A percentile compares a stretch with the other conserved stretches of the same genome.
Conservation (phyloP, 2,888 invertebrate genomes). For the Mycogona germanica region DNA sequence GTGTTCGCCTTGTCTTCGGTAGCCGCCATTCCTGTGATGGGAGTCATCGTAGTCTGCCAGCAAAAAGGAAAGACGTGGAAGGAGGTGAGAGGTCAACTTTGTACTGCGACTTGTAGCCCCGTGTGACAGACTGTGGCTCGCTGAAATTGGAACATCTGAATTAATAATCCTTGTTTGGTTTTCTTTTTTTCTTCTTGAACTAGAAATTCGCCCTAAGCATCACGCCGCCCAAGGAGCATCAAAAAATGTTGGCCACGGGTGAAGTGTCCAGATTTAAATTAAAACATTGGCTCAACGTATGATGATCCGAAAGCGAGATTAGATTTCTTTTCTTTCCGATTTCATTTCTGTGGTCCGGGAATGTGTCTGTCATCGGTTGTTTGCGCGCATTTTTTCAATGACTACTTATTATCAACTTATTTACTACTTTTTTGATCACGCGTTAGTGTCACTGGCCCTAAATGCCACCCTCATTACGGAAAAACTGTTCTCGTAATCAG, state of each 20-base stretch:
- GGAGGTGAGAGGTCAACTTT: background rate
- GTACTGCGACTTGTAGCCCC: background rate
- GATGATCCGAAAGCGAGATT: no score
- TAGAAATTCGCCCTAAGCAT: slow-evolving; percentile 15
- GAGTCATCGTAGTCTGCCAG: slow-evolving; percentile 4
- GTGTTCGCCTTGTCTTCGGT: slow-evolving; percentile 14
- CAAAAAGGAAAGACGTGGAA: slow-evolving; percentile 6
- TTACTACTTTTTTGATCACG: no score
- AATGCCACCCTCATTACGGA: no score
- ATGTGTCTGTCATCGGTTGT: no score
- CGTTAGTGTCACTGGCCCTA: no score
- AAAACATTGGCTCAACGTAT: background rate
- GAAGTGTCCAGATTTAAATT: slow-evolving; percentile 10
- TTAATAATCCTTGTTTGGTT: background rate
- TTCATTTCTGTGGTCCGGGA: no score
- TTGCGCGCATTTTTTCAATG: no score
- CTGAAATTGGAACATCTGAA: background rate
- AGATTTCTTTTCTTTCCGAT: no score
- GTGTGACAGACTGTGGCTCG: background rate
- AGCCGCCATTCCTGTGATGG: slow-evolving; percentile 15
- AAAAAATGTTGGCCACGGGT: background rate
- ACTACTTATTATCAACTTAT: no score
- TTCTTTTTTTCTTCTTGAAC: background rate
- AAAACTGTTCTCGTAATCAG: no score
- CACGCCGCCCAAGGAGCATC: slow-evolving; percentile 7